Evolutionary conservation across 2,888 invertebrate genomes (phyloP), one percentile per base, ranked within the genome.

Genomic region (Heliconius cydno): DNA sequence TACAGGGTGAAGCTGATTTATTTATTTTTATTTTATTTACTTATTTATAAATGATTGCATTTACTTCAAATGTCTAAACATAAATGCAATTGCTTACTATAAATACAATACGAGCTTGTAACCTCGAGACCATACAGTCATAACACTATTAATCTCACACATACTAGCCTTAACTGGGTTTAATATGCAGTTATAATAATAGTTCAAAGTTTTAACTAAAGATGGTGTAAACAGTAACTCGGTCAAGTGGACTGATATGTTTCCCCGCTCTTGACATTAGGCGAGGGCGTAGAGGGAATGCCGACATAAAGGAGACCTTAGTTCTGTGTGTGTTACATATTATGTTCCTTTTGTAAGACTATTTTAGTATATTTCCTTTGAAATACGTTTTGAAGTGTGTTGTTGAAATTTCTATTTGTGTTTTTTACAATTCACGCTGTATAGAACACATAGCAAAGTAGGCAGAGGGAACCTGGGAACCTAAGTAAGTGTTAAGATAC

Each of bases 201-300:
- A 78, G 75, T 75, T 78, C 41, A 73, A 78, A 81, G 78, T 78
- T 74, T 52, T 73, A 65, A 52, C 76, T 80, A 78, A 79, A 78
- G 81, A 81, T 76, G 81, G 81, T 75, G 65, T 70, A 71, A 75
- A 77, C 63, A n/a, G 19, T 80, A 92, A 88, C 86, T 90, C 88
- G 92, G 92, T 92, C 91, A 92, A 90, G 90, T 88, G 83, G 85
- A 87, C 89, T 89, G 90, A 90, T 90, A 87, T 88, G 86, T 83
- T 87, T 79, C 77, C 81, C 81, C 88, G 90, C 85, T 89, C 92
- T 92, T 92, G 91, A 90, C 91, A 90, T 82, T 81, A 81, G 75
- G 60, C n/a, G 79, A 79, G 77, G 79, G 67, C 79, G n/a, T n/a
- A n/a, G n/a, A n/a, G n/a, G n/a, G 41, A 70, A 70, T 79, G 79